Evolutionary conservation across 2,797 vertebrate species (phyloP).

Genomic region (Hapalemur alaotrensis): DNA sequence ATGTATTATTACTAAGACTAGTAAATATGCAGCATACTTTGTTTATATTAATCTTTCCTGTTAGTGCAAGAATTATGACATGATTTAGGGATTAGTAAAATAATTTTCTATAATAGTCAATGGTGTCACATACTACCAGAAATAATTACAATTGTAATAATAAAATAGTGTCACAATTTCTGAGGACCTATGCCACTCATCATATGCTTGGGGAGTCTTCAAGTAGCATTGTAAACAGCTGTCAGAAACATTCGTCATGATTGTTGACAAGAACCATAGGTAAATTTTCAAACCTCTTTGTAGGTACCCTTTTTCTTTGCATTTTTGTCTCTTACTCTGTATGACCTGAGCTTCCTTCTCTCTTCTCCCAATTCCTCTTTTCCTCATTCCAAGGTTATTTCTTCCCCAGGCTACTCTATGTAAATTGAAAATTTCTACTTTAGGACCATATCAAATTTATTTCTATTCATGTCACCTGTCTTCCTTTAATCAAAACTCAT

Average conservation of each 20-base stretch:
- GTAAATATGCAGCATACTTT: not conserved
- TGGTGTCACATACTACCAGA: not conserved
- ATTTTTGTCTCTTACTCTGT: not conserved
- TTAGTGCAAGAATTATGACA: not conserved
- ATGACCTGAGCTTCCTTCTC: not conserved
- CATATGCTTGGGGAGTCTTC: not conserved
- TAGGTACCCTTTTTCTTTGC: not conserved
- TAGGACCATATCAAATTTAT: not conserved
- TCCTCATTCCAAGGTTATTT: not conserved
- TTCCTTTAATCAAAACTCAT: not conserved
- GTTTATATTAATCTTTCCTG: not conserved
- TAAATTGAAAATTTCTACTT: not conserved
- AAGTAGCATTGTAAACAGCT: too few relatives aligned
- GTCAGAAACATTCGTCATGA: not conserved
- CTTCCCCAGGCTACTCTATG: accelerated
- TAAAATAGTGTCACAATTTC: not conserved
- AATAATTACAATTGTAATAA: not conserved
- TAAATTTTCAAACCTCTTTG: not conserved
- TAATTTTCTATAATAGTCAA: not conserved
- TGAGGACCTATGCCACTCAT: too few relatives aligned
- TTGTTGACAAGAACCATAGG: not conserved
- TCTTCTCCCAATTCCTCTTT: not conserved
- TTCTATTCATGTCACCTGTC: not conserved
- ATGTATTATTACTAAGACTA: not conserved
- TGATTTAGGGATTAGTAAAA: not conserved